Base-by-base conservation (phyloP, 2,888 invertebrate genomes). In the Elgonia sp. region DNA sequence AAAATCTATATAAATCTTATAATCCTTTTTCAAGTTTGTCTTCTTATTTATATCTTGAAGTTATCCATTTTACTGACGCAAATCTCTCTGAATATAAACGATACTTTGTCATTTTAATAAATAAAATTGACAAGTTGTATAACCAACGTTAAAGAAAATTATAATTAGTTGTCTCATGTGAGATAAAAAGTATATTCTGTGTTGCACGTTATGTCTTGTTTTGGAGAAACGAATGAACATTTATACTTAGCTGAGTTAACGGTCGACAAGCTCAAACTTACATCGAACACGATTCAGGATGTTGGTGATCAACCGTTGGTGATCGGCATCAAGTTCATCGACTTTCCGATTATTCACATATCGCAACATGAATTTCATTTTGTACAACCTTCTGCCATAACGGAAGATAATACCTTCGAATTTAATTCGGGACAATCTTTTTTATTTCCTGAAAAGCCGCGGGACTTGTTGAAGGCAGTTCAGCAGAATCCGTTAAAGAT, bases 321-420 rank as follows among this genome's bases (percentile, higher is more conserved):
- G 84, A 91, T 94, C 67, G 93, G 93, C 91, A 90, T 94, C 69
- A 93, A 92, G 86, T 93, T 94, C 89, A 92, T 94, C 86, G 92
- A 94, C 86, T 93, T 94, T 79, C 93, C 94, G 8, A 90, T 93
- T 70, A 93, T 94, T 89, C 92, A 92, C 88, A 92, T 94, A 91
- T 91, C 91, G 46, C 92, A 91, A 46, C 70, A 89, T 10, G 93
- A 94, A 57, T 93, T 93, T 87, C 91, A 91, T 75, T 91, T 90
- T 60, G 37, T 89, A 29, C 91, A 90, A 76, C 88, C 85, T 6
- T 46, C 90, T 5, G 69, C 89, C 9, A 40, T n/a, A 63, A 77
- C 37, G 46, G 88, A 89, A 16, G 89, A 91, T 62, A 91, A 90
- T 21, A 83, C 88, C 12, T 76, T 92, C n/a, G 89, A 91, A 50